Evolutionary conservation across 2,113 vertebrate genomes (phyloP).

Genomic region (Trematocara stigmaticum): DNA sequence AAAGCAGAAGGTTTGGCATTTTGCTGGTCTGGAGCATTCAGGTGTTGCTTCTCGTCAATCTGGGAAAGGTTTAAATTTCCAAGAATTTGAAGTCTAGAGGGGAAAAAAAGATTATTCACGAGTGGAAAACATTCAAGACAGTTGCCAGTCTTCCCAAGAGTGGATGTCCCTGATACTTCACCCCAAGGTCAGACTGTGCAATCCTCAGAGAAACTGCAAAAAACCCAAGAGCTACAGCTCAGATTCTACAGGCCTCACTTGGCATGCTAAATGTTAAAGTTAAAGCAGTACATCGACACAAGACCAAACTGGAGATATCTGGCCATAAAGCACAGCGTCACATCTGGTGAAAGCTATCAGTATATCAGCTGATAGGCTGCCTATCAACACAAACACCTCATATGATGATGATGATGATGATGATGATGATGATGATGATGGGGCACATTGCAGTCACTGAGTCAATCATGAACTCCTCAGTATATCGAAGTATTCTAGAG

Average conservation of each 20-base stretch:
- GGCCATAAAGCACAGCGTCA: not conserved
- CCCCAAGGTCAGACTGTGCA: not conserved
- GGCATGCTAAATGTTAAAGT: not conserved
- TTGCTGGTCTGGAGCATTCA: not conserved
- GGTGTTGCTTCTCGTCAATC: not conserved
- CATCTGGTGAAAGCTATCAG: not conserved
- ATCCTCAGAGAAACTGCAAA: not conserved
- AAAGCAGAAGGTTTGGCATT: not conserved
- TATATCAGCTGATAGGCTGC: not conserved
- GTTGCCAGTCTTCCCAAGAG: not conserved
- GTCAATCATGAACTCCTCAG: not conserved
- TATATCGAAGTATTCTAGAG: not conserved
- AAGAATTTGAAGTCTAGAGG: not conserved
- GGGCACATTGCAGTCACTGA: not conserved
- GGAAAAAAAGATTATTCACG: not conserved
- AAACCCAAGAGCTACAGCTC: not conserved
- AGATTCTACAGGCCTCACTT: not conserved
- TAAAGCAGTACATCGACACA: not conserved
- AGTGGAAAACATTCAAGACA: not conserved
- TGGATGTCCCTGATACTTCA: not conserved
- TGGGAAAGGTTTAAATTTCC: not conserved
- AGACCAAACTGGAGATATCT: not conserved
- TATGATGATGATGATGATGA: not conserved
- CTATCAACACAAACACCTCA: not conserved
- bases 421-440: rapidly evolving